Percentiles rank a stretch among this genome's conserved stretches.
Evolutionary conservation across 1,140 invertebrate species (phyloP).

Genomic region (Anadara kagoshimensis): DNA sequence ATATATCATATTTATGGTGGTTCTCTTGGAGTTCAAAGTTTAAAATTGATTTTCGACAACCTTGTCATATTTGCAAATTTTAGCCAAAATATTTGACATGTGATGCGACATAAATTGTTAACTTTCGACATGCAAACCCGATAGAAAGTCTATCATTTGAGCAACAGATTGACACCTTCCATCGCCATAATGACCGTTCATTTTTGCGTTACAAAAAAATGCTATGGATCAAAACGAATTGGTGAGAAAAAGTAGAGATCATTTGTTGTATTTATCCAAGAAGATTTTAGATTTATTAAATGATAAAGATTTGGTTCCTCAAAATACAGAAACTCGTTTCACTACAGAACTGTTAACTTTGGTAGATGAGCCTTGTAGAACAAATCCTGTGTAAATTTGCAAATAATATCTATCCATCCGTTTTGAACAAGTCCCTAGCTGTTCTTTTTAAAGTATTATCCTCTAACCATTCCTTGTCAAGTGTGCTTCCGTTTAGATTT

Average conservation of each 20-base stretch:
- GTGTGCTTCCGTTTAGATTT: no score
- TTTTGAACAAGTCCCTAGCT: neutral
- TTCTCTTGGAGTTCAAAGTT: conserved; percentile 15
- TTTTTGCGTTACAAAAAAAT: neutral
- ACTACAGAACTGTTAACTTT: neutral
- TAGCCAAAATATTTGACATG: conserved; percentile 1
- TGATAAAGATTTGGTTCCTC: no score
- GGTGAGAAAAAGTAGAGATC: conserved; percentile 10
- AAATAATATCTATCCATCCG: neutral
- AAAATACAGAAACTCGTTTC: no score
- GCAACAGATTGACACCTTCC: neutral
- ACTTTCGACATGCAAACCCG: neutral
- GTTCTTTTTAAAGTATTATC: conserved; percentile 1
- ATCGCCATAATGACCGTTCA: neutral
- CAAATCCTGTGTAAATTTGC: neutral
- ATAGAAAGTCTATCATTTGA: neutral
- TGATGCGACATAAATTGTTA: conserved; percentile 24
- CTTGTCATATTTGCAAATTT: conserved; percentile 19
- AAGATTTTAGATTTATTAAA: neutral
- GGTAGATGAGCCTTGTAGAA: neutral
- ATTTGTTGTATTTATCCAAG: neutral
- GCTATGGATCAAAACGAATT: neutral
- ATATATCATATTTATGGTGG: no score
- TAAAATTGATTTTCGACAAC: conserved; percentile 14
- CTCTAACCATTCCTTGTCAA: conserved; percentile 6